Base-by-base conservation (phyloP, 2,113 vertebrate species). In the Pyxicephalus adspersus region DNA sequence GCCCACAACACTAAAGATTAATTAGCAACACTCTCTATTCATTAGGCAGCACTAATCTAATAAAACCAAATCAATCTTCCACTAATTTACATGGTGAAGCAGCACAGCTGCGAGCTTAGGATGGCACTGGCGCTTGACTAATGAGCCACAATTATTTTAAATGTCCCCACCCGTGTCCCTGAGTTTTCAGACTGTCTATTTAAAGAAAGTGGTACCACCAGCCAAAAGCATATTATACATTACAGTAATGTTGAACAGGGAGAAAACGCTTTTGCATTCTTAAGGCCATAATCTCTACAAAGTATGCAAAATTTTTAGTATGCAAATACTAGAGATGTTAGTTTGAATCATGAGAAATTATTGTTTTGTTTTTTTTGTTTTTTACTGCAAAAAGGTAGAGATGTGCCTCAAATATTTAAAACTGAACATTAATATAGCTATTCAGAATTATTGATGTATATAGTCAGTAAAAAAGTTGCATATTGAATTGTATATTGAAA, bases 31-130 rank as follows among this genome's bases (percentile, higher is more conserved):
- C 78, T 81, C 60, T 68, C 78, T 64, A 72, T 73, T 81, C 78
- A 81, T 73, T 54, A 81, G 26, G 77, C 66, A 71, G 25, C 57
- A 81, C 58, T 81, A 63, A 81, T 81, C 78, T 73, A 81, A 81
- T 81, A 81, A 81, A 65, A 73, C 34, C 67, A 71, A 81, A 81
- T 71, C 68, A 81, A 81, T 81, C 57, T 81, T 81, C 78, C 78
- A 81, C 78, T 81, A 64, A 81, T 81, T 81, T 81, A 72, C 78
- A 81, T 81, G 58, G 67, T 81, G 67, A 72, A 81, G 57, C 64
- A 81, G 67, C 78, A 72, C 78, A 81, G 78, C 78, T 72, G 78
- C 28, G 45, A 81, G 67, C 58, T 68, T 68, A 68, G 77, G 64
- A 68, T 60, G 51, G 77, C 52, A 68, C 52, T 81, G 78, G 78